A percentile compares a stretch with the other conserved stretches of the same genome.
Conservation (phyloP, 2,888 invertebrate species). For the Thera britannica region DNA sequence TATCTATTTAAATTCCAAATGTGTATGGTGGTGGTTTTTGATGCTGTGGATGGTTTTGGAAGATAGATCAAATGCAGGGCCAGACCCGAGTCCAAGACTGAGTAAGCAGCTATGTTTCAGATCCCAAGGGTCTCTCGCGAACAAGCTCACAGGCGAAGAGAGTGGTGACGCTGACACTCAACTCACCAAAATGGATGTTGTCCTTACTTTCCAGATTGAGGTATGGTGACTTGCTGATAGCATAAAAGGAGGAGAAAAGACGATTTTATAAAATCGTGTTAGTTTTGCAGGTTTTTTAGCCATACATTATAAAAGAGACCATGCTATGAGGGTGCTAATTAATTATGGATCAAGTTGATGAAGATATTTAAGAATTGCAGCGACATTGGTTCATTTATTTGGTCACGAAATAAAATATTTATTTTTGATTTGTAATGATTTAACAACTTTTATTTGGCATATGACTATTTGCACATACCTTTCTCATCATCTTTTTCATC, state of each 20-base stretch:
- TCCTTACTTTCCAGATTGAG: constrained; percentile 98
- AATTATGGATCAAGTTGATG: no score
- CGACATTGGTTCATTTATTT: no score
- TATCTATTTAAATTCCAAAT: not conserved
- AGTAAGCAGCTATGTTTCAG: constrained; percentile 88
- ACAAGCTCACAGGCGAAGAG: constrained; percentile 97
- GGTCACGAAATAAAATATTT: no score
- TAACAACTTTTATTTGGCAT: not conserved
- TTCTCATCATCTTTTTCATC: not conserved
- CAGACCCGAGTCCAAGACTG: constrained; percentile 85
- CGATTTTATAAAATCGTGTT: not conserved
- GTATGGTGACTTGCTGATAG: constrained; percentile 77
- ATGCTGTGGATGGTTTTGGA: constrained; percentile 38
- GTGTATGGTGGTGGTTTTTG: constrained; percentile 54
- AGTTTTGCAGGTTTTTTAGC: not conserved
- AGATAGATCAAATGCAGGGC: constrained; percentile 79
- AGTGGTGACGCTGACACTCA: constrained; percentile 98
- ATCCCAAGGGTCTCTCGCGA: constrained; percentile 95
- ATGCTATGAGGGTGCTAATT: no score
- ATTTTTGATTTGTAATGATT: not conserved
- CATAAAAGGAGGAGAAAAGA: not conserved
- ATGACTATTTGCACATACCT: not conserved
- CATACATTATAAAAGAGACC: not conserved
- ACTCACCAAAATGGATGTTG: constrained; percentile 99
- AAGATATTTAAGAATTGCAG: no score